Evolutionary conservation across 1,140 invertebrate species (phyloP).

Genomic region (Ostrea edulis): DNA sequence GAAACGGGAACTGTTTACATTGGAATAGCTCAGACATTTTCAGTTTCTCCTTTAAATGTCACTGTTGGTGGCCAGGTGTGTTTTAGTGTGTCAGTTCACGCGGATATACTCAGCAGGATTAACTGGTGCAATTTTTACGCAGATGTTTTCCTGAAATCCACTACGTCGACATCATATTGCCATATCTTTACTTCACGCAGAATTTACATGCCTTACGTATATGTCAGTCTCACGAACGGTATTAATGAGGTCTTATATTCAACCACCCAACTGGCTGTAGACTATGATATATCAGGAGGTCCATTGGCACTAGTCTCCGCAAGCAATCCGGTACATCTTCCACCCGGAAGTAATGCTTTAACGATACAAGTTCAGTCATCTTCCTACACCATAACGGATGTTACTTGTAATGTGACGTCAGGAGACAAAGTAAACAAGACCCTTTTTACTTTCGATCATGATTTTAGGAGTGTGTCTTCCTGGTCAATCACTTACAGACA

Average conservation of each 20-base stretch:
- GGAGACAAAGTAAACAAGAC: slow-evolving; percentile 12
- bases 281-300: not conserved
- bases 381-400: not conserved
- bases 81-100: not conserved
- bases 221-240: not conserved
- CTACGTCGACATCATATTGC: not conserved
- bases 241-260: not conserved
- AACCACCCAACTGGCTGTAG: not conserved
- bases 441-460: not conserved
- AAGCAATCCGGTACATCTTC: not conserved
- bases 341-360: not conserved
- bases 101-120: not conserved
- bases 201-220: not conserved
- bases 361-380: not conserved
- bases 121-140: not conserved
- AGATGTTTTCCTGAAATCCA: not conserved
- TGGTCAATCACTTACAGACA: not conserved
- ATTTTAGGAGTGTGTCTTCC: not conserved
- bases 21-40: not conserved
- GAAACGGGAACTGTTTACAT: not conserved
- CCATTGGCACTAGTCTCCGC: not conserved
- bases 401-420: not conserved
- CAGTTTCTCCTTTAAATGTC: not conserved
- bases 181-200: not conserved
- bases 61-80: not conserved